A percentile compares a stretch with the other conserved stretches of the same genome.
Conservation (phyloP, 2,888 invertebrate genomes). For the Diplolepis rosae region DNA sequence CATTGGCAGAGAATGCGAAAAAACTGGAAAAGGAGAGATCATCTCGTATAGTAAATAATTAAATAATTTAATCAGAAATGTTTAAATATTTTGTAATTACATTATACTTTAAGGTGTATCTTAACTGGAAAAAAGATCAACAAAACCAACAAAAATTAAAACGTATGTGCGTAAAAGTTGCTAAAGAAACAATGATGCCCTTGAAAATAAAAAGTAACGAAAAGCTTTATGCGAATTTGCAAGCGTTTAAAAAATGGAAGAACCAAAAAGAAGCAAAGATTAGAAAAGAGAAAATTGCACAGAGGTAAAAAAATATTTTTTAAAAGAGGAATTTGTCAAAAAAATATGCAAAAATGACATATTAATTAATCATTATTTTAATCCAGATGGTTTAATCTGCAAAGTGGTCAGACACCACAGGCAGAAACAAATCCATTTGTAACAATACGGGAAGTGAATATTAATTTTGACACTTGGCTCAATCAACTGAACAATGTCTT, state of each 20-base stretch:
- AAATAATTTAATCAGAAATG: neutral
- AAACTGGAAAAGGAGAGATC: conserved; percentile 43
- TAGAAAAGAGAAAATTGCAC: conserved; percentile 29
- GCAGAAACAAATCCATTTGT: neutral
- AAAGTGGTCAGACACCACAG: neutral
- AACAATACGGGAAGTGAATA: conserved; percentile 2
- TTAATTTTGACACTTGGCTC: conserved; percentile 50
- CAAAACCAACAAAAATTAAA: conserved; percentile 25
- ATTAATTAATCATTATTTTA: neutral
- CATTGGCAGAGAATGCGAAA: conserved; percentile 35
- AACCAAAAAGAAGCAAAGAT: conserved; percentile 37
- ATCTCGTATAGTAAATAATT: conserved; percentile 40
- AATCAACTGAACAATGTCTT: conserved; percentile 53
- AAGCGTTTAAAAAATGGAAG: conserved; percentile 41
- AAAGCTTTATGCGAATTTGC: conserved; percentile 39
- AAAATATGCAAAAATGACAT: neutral
- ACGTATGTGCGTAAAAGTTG: neutral
- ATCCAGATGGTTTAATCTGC: neutral
- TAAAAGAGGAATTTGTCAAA: neutral
- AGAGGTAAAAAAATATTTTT: conserved; percentile 31
- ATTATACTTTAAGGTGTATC: neutral
- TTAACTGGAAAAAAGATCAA: conserved; percentile 30
- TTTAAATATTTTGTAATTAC: neutral
- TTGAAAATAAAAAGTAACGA: conserved; percentile 26
- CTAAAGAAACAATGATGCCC: neutral